Conservation (phyloP, 2,797 vertebrate species). For the Melanotaenia pygmaea region DNA sequence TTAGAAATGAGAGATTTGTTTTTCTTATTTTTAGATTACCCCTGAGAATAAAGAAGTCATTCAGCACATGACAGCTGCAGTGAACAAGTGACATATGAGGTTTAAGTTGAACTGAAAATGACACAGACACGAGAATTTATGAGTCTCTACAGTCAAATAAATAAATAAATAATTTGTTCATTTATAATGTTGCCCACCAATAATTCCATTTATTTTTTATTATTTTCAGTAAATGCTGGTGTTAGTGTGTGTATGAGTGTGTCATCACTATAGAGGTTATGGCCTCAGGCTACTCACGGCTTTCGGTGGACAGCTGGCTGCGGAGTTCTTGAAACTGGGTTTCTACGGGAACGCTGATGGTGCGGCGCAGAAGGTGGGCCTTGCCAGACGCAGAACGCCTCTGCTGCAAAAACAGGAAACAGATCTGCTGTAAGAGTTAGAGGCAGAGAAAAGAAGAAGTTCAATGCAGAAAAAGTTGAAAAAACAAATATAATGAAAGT, state of each 20-base stretch:
- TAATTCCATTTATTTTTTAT: not conserved
- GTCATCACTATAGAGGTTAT: conserved; percentile 27
- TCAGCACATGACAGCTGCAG: not conserved
- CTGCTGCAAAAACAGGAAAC: conserved; percentile 73
- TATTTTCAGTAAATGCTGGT: conserved; percentile 10
- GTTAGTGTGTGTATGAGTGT: not conserved
- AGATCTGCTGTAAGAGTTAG: conserved; percentile 43
- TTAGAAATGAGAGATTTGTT: too few species aligned
- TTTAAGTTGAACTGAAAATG: not conserved
- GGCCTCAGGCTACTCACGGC: conserved; percentile 76
- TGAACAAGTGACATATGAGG: not conserved
- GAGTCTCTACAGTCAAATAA: not conserved
- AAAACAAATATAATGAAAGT: not conserved
- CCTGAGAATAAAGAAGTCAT: not conserved
- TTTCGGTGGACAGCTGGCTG: conserved; percentile 76
- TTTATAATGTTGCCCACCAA: not conserved
- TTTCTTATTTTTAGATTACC: not conserved
- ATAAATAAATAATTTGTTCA: not conserved
- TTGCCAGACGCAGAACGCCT: conserved; percentile 70
- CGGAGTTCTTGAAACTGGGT: conserved; percentile 81
- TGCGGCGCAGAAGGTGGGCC: conserved; percentile 82
- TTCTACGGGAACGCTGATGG: conserved; percentile 87
- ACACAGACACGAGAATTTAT: not conserved
- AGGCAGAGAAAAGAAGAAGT: conserved; percentile 1
- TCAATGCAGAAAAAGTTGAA: conserved; percentile 31